phyloP scores from a whole-genome alignment of 2,797 vertebrate species.

The Odontamblyopus lacepedii region DNA sequence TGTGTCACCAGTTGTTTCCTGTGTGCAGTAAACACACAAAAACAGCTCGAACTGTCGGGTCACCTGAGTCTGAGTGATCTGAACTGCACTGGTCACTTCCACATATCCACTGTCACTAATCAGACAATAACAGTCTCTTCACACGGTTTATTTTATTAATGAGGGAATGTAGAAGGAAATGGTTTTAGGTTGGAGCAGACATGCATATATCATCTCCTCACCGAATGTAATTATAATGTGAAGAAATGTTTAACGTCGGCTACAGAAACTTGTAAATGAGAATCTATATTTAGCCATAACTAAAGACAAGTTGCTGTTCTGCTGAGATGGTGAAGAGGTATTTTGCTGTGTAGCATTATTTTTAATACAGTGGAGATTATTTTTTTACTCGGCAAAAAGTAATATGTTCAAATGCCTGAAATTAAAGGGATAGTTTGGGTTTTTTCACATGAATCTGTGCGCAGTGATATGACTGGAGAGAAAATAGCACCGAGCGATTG shows the following conservation, averaged over 20 bases:
- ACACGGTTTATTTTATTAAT: constrained; percentile 41
- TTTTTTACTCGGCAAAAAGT: neutral
- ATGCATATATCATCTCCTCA: constrained; percentile 1
- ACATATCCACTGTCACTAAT: neutral
- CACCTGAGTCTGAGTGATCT: no score
- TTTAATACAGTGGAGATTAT: neutral
- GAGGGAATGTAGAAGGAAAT: neutral
- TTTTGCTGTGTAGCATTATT: neutral
- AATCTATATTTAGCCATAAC: neutral
- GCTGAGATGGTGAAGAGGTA: neutral
- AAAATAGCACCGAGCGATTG: no score
- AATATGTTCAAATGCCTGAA: no score
- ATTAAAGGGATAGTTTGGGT: no score
- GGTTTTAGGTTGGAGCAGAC: neutral
- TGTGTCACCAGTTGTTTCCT: no score
- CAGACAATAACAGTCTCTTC: constrained; percentile 23
- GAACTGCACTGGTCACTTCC: neutral
- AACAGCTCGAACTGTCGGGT: no score
- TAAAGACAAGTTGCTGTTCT: neutral
- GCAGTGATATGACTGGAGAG: no score
- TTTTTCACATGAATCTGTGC: no score
- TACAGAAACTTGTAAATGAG: constrained; percentile 12
- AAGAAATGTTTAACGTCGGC: neutral
- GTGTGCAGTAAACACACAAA: no score
- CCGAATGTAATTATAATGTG: constrained; percentile 6